Evolutionary conservation across 64 coral and sea anemone species (phyloP), one percentile per base, ranked within the genome.

Genomic region (Stichodactyla helianthus): DNA sequence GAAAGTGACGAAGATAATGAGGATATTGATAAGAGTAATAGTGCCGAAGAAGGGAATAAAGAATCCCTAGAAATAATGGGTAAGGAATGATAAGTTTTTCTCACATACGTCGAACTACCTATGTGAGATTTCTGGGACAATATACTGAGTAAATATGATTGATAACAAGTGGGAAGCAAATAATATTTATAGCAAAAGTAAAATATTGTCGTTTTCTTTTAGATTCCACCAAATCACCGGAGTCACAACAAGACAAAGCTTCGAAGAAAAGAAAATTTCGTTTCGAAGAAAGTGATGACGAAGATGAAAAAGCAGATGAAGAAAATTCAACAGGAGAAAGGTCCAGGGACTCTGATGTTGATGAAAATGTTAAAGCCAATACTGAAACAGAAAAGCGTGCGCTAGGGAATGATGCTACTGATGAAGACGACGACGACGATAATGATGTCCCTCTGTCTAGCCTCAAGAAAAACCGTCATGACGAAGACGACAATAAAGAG

Each of bases 251-350:
- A 74, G 68, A 74, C 19, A 65, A 5, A 23, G 8, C 78, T n/a
- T 53, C 51, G 15, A 81, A 81, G 78, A 90, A 90, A 63, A 77
- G 89, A 7, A 82, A 54, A 63, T 71, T 90, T 53, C 74, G n/a
- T 79, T 35, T 86, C 53, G 20, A 85, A 23, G 88, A 85, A 15
- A 90, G 88, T 28, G 88, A 90, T 52, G 83, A 90, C 10, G 83
- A 85, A 10, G 83, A 79, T 4, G 28, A 35, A 6, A 28, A 88
- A 31, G 16, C 17, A 56, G 17, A 74, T 6, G 11, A 57, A 55
- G 28, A 20, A 27, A 55, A 2, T 0, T 7, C 12, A 5, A 9
- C 6, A 79, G 22, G 4, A 61, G 82, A 58, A 60, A 59, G 20
- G 5, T 50, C 5, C 53, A 83, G 62, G 52, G 77, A 82, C 52